Percentiles rank a stretch among this genome's conserved stretches.
Conservation (phyloP, 2,113 vertebrate species). For the Oreochromis tanganicae region DNA sequence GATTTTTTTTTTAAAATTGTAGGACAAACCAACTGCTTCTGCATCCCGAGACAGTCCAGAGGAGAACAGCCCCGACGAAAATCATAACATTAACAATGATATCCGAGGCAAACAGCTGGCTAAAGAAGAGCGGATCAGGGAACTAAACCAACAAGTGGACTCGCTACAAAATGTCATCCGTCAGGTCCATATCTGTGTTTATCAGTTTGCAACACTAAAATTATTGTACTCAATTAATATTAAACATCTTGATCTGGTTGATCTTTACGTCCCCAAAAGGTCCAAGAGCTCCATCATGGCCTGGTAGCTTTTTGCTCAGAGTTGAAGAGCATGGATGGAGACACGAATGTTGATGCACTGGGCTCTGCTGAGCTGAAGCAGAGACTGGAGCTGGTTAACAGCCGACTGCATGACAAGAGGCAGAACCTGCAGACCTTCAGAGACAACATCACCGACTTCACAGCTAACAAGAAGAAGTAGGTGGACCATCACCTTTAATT, state of each 20-base stretch:
- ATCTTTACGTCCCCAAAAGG: conserved; percentile 31
- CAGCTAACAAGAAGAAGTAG: conserved; percentile 54
- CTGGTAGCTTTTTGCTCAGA: conserved; percentile 66
- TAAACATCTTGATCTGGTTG: not conserved
- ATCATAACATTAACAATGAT: conserved; percentile 12
- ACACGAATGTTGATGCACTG: conserved; percentile 8
- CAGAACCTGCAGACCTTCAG: conserved; percentile 41
- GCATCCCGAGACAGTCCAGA: not conserved
- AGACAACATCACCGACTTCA: conserved; percentile 38
- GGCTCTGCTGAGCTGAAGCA: conserved; percentile 47
- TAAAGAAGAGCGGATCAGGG: conserved; percentile 63
- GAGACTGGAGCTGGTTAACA: conserved; percentile 50
- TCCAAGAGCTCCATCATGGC: conserved; percentile 66
- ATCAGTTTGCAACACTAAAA: not conserved
- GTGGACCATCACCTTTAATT: not conserved
- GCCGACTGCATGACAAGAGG: conserved; percentile 60
- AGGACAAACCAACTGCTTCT: conserved; percentile 40
- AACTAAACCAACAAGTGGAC: conserved; percentile 69
- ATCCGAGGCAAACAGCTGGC: conserved; percentile 1
- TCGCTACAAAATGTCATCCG: conserved; percentile 64
- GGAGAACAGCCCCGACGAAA: not conserved
- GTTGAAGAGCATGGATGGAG: conserved; percentile 61
- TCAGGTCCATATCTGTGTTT: conserved; percentile 45
- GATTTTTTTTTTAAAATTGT: not conserved
- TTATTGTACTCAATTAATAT: not conserved